phyloP scores from a whole-genome alignment of 2,113 vertebrate species.

The Canis aureus region DNA sequence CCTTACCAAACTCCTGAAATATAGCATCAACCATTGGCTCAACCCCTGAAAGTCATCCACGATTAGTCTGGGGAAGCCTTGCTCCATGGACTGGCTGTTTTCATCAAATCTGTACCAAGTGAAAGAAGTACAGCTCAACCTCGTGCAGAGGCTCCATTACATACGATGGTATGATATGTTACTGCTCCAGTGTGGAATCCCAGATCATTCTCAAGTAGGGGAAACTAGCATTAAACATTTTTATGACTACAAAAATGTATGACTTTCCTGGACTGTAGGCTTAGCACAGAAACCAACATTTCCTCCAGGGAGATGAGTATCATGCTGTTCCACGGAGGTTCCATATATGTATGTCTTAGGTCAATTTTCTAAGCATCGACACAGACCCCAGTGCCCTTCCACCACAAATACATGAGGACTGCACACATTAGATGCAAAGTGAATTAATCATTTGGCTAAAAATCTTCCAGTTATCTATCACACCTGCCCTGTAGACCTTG shows the following conservation, averaged over 20 bases:
- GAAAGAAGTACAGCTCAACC: background rate
- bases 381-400: background rate
- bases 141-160: background rate
- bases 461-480: background rate
- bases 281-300: background rate
- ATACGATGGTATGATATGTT: too few relatives aligned
- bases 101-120: constrained; percentile 90
- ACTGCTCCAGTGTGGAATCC: background rate
- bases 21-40: constrained; percentile 90
- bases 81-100: constrained; percentile 88
- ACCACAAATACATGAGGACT: background rate
- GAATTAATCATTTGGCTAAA: constrained; percentile 4
- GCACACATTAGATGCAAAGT: background rate
- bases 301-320: background rate
- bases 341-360: background rate
- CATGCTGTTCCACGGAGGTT: background rate
- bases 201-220: background rate
- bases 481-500: background rate
- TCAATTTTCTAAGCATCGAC: background rate
- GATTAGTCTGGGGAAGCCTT: constrained; percentile 89
- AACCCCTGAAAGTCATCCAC: constrained; percentile 91
- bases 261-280: background rate
- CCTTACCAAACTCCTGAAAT: constrained; percentile 89
- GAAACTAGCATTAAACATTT: background rate
- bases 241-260: background rate